phyloP scores from a whole-genome alignment of 2,113 vertebrate genomes.

The Numida meleagris region DNA sequence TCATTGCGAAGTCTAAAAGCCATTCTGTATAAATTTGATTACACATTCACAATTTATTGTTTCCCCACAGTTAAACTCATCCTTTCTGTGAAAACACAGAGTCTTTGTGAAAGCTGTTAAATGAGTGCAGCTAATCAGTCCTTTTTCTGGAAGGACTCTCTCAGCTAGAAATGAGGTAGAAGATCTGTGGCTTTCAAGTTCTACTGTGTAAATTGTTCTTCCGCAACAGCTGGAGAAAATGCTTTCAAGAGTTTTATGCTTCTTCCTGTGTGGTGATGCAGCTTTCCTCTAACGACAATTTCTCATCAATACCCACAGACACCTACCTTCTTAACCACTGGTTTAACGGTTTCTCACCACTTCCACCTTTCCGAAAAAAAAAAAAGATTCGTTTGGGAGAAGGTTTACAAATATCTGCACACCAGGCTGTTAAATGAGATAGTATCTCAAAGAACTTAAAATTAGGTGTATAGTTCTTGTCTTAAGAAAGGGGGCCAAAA shows the following conservation, averaged over 20 bases:
- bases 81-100: background rate
- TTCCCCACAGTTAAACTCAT: background rate
- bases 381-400: constrained; percentile 3
- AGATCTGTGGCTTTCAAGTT: constrained; percentile 63
- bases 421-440: constrained; percentile 76
- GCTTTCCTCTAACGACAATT: constrained; percentile 89
- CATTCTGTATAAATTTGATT: background rate
- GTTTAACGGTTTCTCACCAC: constrained; percentile 92
- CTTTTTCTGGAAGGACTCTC: constrained; percentile 8
- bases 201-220: constrained; percentile 69
- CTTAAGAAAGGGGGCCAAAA: background rate
- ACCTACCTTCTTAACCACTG: constrained; percentile 89
- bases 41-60: background rate
- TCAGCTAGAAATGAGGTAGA: constrained; percentile 20
- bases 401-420: constrained; percentile 66
- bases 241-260: constrained; percentile 77
- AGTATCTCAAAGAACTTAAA: constrained; percentile 79
- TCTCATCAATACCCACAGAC: constrained; percentile 91
- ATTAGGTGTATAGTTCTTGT: constrained; percentile 45
- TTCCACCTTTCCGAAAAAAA: constrained; percentile 83
- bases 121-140: constrained; percentile 22
- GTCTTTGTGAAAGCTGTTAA: background rate
- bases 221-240: constrained; percentile 79
- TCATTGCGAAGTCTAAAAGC: background rate
- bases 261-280: constrained; percentile 82